These are phyloP conservation scores for Rallus limicola DNA, from an alignment of 2,113 vertebrate genomes.

Conservation along the genomic window DNA sequence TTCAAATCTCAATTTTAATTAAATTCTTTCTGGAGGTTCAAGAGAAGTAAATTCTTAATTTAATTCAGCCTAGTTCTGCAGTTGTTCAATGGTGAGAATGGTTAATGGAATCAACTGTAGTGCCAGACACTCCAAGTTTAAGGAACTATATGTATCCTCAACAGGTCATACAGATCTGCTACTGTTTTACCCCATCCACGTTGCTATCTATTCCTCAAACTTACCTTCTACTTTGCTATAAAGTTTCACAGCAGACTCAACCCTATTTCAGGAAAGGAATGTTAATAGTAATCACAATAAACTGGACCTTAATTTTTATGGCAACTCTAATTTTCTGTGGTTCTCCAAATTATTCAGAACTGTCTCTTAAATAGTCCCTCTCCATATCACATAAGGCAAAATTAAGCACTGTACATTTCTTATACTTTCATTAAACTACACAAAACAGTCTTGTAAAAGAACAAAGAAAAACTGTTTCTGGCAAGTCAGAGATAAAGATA, in stretches of 20 bases:
- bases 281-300: neutral
- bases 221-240: neutral
- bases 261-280: neutral
- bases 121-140: neutral
- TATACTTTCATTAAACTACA: neutral
- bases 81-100: neutral
- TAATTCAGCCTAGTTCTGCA: neutral
- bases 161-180: neutral
- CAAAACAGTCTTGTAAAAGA: neutral
- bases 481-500: neutral
- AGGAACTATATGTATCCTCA: neutral
- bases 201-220: neutral
- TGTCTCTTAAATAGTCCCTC: neutral
- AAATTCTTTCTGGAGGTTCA: neutral
- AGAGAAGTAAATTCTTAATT: neutral
- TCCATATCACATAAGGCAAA: neutral
- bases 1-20: conserved; percentile 17
- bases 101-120: neutral
- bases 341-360: neutral
- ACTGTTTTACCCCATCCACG: neutral
- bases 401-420: neutral
- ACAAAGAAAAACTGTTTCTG: neutral
- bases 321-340: neutral
- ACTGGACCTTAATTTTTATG: neutral
- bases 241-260: neutral